These are phyloP conservation scores for Philonicus albiceps DNA, from an alignment of 2,888 invertebrate species.

Conservation along the genomic window DNA sequence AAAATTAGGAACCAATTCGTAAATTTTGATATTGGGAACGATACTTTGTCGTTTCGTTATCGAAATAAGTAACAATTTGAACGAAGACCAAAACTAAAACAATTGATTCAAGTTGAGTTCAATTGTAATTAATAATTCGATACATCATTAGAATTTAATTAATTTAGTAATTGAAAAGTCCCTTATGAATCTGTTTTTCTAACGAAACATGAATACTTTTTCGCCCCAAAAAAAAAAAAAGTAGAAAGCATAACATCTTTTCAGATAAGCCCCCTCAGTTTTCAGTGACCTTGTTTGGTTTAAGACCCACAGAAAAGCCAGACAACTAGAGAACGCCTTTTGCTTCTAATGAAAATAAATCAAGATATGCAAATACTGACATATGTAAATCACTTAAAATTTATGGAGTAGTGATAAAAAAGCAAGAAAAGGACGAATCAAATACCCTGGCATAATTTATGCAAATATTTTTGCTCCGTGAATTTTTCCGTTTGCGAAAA, in stretches of 20 bases:
- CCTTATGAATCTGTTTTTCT: not conserved
- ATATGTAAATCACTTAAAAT: constrained; percentile 48
- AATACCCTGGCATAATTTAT: constrained; percentile 37
- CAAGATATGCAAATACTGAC: constrained; percentile 47
- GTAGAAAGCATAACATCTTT: not conserved
- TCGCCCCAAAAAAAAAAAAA: not conserved
- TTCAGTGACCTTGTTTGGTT: constrained; percentile 7
- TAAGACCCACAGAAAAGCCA: not conserved
- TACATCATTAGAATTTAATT: not conserved
- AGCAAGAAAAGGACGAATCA: constrained; percentile 18
- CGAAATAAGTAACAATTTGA: no score
- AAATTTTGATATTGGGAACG: not conserved
- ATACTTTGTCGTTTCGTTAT: no score
- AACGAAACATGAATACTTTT: not conserved
- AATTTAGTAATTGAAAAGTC: not conserved
- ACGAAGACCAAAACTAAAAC: no score
- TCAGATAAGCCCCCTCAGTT: not conserved
- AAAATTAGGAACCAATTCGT: no score
- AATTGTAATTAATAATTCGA: no score
- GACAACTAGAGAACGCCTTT: not conserved
- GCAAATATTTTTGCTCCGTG: constrained; percentile 14
- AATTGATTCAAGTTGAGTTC: no score
- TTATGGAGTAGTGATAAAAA: constrained; percentile 42
- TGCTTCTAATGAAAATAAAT: constrained; percentile 45
- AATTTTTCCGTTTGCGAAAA: not conserved